Conservation (phyloP, 2,113 vertebrate genomes). For the Cinclus cinclus region DNA sequence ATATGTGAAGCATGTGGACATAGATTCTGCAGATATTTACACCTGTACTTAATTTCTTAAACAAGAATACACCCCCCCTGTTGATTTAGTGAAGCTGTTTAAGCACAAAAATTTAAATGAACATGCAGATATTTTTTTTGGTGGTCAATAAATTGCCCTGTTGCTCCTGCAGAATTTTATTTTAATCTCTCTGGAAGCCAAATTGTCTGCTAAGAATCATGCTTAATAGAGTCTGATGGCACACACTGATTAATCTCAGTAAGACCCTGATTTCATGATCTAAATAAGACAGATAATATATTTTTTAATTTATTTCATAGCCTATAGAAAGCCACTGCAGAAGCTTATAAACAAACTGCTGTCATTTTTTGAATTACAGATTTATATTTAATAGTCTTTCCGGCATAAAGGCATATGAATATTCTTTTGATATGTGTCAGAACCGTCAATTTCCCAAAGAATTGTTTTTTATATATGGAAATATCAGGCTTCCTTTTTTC, state of each 20-base stretch:
- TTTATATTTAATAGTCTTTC: not conserved
- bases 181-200: not conserved
- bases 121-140: not conserved
- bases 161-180: not conserved
- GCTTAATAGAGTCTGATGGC: not conserved
- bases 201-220: not conserved
- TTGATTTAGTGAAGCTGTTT: not conserved
- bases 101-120: not conserved
- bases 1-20: not conserved
- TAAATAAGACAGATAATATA: not conserved
- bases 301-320: not conserved
- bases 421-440: not conserved
- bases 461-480: not conserved
- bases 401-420: not conserved
- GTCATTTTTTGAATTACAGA: not conserved
- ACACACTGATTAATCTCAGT: not conserved
- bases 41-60: not conserved
- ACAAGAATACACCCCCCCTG: not conserved
- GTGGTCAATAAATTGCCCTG: not conserved
- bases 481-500: not conserved
- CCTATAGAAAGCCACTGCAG: not conserved
- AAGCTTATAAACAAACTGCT: not conserved
- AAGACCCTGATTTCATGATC: not conserved
- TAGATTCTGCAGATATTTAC: not conserved
- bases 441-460: not conserved